Percentiles rank a stretch among this genome's conserved stretches.
phyloP scores from a whole-genome alignment of 1,140 invertebrate genomes.

The Achatina immaculata region DNA sequence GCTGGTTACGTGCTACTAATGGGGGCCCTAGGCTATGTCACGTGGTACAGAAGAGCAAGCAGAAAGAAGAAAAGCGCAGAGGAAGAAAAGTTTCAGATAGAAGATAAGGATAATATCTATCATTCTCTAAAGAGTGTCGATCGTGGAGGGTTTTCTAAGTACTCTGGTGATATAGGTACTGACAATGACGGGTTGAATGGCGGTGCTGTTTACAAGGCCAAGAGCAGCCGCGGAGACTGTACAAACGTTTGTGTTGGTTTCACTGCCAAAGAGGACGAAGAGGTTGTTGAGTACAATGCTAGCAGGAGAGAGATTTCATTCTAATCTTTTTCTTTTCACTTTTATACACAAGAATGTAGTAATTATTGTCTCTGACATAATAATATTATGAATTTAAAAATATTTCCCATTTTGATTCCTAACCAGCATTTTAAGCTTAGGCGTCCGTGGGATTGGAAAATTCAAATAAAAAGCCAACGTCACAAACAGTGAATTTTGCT shows the following conservation, averaged over 20 bases:
- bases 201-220: neutral
- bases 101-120: neutral
- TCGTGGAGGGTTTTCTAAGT: neutral
- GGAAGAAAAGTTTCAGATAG: neutral
- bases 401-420: no score
- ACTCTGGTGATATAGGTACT: neutral
- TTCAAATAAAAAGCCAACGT: no score
- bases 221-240: neutral
- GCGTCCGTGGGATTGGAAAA: no score
- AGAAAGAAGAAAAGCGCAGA: neutral
- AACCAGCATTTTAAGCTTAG: no score
- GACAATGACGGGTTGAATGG: neutral
- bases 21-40: neutral
- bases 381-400: no score
- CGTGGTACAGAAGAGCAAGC: conserved; percentile 4
- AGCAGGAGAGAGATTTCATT: conserved; percentile 11
- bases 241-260: neutral
- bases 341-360: no score
- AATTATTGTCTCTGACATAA: no score
- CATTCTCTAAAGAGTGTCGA: neutral
- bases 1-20: neutral
- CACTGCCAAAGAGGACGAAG: neutral
- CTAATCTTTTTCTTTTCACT: neutral
- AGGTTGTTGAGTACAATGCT: neutral
- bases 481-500: no score